Base-by-base conservation (phyloP, 2,888 invertebrate genomes). In the Apoderus coryli region DNA sequence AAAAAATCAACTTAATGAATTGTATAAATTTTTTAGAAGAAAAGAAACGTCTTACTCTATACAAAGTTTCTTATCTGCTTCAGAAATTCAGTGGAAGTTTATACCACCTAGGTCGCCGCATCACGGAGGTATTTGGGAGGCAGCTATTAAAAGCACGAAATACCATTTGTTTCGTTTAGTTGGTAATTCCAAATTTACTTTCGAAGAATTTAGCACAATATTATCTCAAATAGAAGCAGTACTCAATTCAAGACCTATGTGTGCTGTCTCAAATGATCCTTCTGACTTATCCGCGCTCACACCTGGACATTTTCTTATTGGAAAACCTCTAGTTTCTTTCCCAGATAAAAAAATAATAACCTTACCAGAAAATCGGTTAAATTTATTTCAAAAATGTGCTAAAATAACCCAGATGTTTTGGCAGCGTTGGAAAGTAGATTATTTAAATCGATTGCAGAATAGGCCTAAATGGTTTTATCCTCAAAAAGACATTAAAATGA, bases 191-290 rank as follows among this genome's bases (percentile, higher is more conserved):
- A 19, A 19, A 19, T n/a, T 19, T 7, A 19, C 19, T 19, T 19
- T 19, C n/a, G 19, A 19, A 19, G 7, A 19, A 19, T 19, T 19
- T n/a, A 19, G 19, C n/a, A 19, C 19, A 19, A n/a, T 19, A 7
- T 19, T 19, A n/a, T 6, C 19, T 7, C 6, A 6, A n/a, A 19
- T 19, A 7, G 19, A 19, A 19, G n/a, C 7, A 7, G n/a, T 19
- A 7, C n/a, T 19, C 6, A 19, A 19, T 19, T 19, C 19, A n/a
- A 6, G 19, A 19, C 19, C 19, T 10, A 12, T 32, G 10, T 29
- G 14, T 7, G 9, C 29, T 11, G 3, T 29, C 3, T 33, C 33
- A 6, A 15, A 11, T 10, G 33, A 33, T 10, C 25, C 28, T n/a
- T 19, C n/a, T 19, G 19, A 19, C 19, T 19, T 19, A n/a, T 19